A percentile compares a stretch with the other conserved stretches of the same genome.
phyloP scores from a whole-genome alignment of 2,113 vertebrate species.

The Perccottus glenii region DNA sequence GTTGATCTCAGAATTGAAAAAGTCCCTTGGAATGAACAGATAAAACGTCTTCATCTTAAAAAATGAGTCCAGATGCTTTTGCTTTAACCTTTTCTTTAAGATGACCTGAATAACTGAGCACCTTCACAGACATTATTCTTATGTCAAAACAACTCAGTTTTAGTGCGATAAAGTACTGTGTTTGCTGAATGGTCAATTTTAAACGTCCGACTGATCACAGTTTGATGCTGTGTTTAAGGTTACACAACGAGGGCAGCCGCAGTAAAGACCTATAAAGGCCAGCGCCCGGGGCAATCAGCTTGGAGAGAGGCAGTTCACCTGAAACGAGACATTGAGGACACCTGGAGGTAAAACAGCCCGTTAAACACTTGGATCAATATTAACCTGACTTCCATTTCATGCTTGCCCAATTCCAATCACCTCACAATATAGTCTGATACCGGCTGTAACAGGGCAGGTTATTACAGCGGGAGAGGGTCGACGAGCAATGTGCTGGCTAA shows the following conservation, averaged over 20 bases:
- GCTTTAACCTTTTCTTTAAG: too few species aligned
- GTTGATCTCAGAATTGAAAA: too few species aligned
- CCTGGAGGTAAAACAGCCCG: conserved; percentile 87
- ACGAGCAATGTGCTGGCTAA: conserved; percentile 90
- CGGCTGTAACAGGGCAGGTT: conserved; percentile 87
- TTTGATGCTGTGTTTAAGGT: conserved; percentile 33
- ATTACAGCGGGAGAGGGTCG: conserved; percentile 85
- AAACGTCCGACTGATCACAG: too few species aligned
- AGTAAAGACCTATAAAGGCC: conserved; percentile 68
- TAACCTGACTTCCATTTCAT: conserved; percentile 99
- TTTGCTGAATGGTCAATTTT: too few species aligned
- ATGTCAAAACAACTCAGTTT: too few species aligned
- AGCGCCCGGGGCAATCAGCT: conserved; percentile 64
- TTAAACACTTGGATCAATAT: conserved; percentile 98
- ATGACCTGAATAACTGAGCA: too few species aligned
- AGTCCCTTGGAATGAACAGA: too few species aligned
- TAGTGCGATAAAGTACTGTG: too few species aligned
- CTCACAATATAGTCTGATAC: conserved; percentile 92
- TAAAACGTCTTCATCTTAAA: too few species aligned
- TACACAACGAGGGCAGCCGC: conserved; percentile 25
- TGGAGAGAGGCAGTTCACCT: conserved; percentile 79
- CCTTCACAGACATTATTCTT: too few species aligned
- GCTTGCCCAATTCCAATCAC: conserved; percentile 96
- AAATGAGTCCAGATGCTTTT: too few species aligned
- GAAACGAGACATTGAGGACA: conserved; percentile 91